phyloP scores from a whole-genome alignment of 2,113 vertebrate genomes.

The Eptesicus fuscus region DNA sequence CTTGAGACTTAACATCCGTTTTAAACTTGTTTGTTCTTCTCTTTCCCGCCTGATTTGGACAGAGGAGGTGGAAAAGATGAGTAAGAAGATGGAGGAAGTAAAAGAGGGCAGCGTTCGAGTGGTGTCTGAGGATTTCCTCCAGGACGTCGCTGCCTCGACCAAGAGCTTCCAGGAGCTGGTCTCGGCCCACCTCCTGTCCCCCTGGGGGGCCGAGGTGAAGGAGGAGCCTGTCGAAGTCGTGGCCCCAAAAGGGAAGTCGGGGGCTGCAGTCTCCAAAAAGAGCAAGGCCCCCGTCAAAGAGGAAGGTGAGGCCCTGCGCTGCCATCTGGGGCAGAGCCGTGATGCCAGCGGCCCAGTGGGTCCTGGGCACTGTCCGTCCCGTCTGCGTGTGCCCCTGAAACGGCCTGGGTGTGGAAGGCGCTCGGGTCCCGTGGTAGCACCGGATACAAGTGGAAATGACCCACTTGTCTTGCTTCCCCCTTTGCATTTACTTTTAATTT shows the following conservation, averaged over 20 bases:
- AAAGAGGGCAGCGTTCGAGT: conserved; percentile 90
- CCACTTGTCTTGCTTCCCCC: not conserved
- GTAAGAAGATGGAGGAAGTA: conserved; percentile 97
- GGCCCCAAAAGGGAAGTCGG: conserved; percentile 84
- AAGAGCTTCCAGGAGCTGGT: conserved; percentile 91
- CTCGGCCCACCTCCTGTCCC: conserved; percentile 88
- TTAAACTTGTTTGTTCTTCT: not conserved
- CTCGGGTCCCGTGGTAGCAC: rapidly evolving
- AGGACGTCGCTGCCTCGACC: conserved; percentile 85
- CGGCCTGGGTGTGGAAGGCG: not conserved
- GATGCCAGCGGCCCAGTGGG: not conserved
- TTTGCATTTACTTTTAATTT: not conserved
- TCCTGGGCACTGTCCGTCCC: rapidly evolving
- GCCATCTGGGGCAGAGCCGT: no score
- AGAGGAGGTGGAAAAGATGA: conserved; percentile 98
- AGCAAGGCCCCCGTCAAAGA: conserved; percentile 91
- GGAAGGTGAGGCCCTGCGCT: conserved; percentile 84
- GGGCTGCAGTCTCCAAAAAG: conserved; percentile 81
- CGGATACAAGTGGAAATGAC: rapidly evolving
- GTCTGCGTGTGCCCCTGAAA: rapidly evolving
- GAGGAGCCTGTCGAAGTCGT: conserved; percentile 76
- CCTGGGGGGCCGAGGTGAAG: conserved; percentile 95
- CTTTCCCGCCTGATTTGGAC: conserved; percentile 7
- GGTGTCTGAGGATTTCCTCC: conserved; percentile 92
- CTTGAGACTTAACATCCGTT: not conserved